Evolutionary conservation across 2,888 invertebrate genomes (phyloP).

Genomic region (Drosophila subsilvestris): DNA sequence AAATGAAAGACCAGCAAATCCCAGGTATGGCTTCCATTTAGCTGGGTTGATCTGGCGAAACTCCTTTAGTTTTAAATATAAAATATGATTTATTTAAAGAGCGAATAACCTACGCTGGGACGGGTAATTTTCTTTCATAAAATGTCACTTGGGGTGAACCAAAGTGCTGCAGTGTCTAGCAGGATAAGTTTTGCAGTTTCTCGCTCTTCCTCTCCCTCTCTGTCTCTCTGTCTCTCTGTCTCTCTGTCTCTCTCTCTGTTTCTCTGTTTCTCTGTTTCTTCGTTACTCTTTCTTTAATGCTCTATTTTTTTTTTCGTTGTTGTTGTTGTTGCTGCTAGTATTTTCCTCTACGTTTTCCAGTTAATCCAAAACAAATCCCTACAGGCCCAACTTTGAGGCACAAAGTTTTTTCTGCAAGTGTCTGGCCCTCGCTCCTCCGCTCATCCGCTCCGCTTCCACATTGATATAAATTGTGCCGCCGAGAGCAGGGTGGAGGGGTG

Average conservation of each 20-base stretch:
- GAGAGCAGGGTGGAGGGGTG: not conserved
- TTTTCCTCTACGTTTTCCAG: not conserved
- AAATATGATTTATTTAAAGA: too few relatives aligned
- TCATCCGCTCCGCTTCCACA: not conserved
- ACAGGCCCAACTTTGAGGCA: not conserved
- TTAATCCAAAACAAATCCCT: not conserved
- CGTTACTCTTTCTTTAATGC: too few relatives aligned
- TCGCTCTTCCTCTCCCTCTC: too few relatives aligned
- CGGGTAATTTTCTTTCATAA: not conserved
- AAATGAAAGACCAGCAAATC: too few relatives aligned
- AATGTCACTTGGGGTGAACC: not conserved
- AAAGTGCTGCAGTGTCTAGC: not conserved
- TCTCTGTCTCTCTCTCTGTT: too few relatives aligned
- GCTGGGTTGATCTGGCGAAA: too few relatives aligned
- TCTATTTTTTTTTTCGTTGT: not conserved
- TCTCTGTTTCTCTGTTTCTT: too few relatives aligned
- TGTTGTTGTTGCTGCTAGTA: not conserved
- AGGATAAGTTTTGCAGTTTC: not conserved
- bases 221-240: too few relatives aligned
- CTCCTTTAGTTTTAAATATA: too few relatives aligned
- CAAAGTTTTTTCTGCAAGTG: constrained; percentile 1
- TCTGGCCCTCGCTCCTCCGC: not conserved
- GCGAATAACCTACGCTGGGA: not conserved
- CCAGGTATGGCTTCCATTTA: too few relatives aligned
- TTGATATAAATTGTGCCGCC: not conserved